Base-by-base conservation (phyloP, 2,113 vertebrate species). In the Circaetus cinerascens region DNA sequence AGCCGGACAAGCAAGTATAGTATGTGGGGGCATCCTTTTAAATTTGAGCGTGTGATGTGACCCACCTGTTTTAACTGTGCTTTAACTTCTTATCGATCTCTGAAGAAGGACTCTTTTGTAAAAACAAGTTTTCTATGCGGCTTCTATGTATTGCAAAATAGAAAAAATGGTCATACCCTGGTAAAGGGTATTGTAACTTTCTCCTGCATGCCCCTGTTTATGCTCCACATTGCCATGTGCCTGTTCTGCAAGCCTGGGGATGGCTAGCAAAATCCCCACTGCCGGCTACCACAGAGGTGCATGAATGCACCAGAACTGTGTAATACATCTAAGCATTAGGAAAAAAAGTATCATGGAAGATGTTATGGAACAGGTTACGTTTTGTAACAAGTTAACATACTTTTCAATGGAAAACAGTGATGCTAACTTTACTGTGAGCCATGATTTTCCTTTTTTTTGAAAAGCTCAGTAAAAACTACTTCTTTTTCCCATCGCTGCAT, bases 161-260 rank as follows among this genome's bases (percentile, higher is more conserved):
- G 51, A 26, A 86, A 36, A 64, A 36, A 36, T 1, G 4, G 50
- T 36, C 56, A 32, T 18, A 32, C 9, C 10, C 36, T 9, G 14
- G 32, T 14, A 15, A 48, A 63, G 48, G 26, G 12, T 11, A 6
- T 34, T 63, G 55, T 11, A 27, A 17, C 29, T 51, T 45, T 19
- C 29, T 69, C 21, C 46, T 53, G 1, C 20, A 0, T 10, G 14
- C 14, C 45, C 27, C 20, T 13, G 18, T 27, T 72, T 19, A 3
- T 29, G n/a, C 22, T 25, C 13, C 64, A 23, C 3, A 0, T 41
- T 59, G 20, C 19, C n/a, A 25, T 0, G 9, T 17, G 32, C 23
- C 43, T 26, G 15, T 32, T 69, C 43, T 41, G 48, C 7, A 7
- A 57, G 55, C 38, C 48, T 36, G 38, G 29, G 74, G 48, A 8